These are phyloP conservation scores for Eugnorisma glareosa DNA, from an alignment of 2,888 invertebrate species.

Conservation along the genomic window DNA sequence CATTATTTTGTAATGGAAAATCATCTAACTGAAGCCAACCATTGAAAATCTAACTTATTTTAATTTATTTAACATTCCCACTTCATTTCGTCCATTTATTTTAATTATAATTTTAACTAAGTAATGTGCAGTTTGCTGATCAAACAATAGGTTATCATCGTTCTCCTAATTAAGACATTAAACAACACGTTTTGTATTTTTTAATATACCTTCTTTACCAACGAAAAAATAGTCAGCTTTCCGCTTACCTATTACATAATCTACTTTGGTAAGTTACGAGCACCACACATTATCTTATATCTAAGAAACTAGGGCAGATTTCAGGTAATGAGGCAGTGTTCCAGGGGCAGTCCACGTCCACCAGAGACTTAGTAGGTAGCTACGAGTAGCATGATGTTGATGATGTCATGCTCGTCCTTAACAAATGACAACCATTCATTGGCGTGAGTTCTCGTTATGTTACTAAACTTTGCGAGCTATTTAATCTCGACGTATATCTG, in stretches of 20 bases:
- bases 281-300: conserved; percentile 15
- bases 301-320: conserved; percentile 22
- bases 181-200: neutral
- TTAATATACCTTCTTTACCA: neutral
- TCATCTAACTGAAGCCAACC: conserved; percentile 37
- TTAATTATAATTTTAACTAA: conserved; percentile 10
- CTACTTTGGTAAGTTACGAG: conserved; percentile 1
- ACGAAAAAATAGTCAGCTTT: neutral
- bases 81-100: conserved; percentile 20
- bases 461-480: conserved; percentile 68
- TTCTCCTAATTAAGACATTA: neutral
- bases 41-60: conserved; percentile 17
- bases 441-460: conserved; percentile 65
- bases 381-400: conserved; percentile 45
- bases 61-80: conserved; percentile 20
- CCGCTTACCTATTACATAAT: neutral
- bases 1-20: conserved; percentile 53
- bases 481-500: conserved; percentile 69
- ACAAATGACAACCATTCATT: conserved; percentile 71
- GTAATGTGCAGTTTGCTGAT: neutral
- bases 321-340: conserved; percentile 45
- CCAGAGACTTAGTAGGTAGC: conserved; percentile 41
- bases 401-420: conserved; percentile 72
- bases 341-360: conserved; percentile 36
- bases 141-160: conserved; percentile 10